Percentiles rank a stretch among this genome's conserved stretches.
phyloP scores from a whole-genome alignment of 2,888 invertebrate species.

The Apantesis nais region DNA sequence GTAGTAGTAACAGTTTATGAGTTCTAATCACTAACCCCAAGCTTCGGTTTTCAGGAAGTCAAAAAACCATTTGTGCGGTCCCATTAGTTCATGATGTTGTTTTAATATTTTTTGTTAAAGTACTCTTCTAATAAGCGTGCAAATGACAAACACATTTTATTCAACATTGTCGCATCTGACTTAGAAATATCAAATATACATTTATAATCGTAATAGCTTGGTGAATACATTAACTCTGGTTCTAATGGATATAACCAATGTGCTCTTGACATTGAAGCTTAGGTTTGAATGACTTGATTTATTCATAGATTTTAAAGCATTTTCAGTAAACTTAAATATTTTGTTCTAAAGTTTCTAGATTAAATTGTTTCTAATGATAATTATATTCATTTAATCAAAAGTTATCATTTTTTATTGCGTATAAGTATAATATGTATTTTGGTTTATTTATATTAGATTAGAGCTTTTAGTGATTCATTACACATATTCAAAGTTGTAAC shows the following conservation, averaged over 20 bases:
- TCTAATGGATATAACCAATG: not conserved
- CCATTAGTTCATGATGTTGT: no score
- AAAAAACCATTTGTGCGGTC: not conserved
- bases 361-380: not conserved
- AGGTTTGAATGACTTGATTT: not conserved
- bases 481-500: no score
- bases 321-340: not conserved
- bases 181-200: not conserved
- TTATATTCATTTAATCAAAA: no score
- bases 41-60: not conserved
- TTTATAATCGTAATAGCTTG: not conserved
- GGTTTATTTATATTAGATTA: no score
- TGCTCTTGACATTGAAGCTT: not conserved
- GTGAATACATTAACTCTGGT: not conserved
- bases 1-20: not conserved
- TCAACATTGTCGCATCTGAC: not conserved
- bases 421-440: no score
- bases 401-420: no score
- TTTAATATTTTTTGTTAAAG: not conserved
- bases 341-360: not conserved
- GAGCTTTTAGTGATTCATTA: no score
- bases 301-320: not conserved
- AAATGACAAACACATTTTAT: no score
- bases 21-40: not conserved
- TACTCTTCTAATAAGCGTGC: no score